phyloP scores from a whole-genome alignment of 1,140 invertebrate species.

The Drosophila kanapiae region DNA sequence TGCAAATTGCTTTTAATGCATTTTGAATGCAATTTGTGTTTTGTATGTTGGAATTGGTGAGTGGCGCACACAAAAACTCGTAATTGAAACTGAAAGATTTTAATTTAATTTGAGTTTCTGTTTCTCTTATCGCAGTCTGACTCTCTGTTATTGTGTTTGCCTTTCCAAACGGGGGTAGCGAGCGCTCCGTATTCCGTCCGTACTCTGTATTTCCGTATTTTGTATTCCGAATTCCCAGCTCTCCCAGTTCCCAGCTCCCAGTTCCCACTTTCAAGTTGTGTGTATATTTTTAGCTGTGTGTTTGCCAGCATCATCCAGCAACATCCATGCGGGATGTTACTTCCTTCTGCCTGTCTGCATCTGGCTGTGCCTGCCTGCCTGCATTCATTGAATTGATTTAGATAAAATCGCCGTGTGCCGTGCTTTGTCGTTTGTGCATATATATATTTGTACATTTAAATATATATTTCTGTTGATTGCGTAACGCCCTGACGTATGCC shows the following conservation, averaged over 20 bases:
- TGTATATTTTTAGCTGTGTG: conserved; percentile 58
- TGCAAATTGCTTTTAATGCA: conserved; percentile 84
- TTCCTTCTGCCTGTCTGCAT: conserved; percentile 27
- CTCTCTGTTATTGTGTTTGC: conserved; percentile 55
- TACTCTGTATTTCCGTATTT: conserved; percentile 13
- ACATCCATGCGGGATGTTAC: conserved; percentile 49
- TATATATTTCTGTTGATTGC: conserved; percentile 72
- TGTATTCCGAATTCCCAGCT: conserved; percentile 15
- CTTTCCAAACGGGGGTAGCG: conserved; percentile 4
- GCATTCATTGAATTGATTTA: conserved; percentile 79
- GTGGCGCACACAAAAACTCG: conserved; percentile 79
- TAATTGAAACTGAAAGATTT: conserved; percentile 84
- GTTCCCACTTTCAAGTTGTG: conserved; percentile 17
- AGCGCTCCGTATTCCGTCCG: not conserved
- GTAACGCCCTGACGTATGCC: conserved; percentile 46
- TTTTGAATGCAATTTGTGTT: conserved; percentile 84
- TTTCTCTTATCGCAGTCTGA: conserved; percentile 73
- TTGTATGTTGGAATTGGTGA: conserved; percentile 82
- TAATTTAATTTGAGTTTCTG: conserved; percentile 84
- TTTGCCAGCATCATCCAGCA: conserved; percentile 31
- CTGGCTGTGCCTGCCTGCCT: conserved; percentile 43
- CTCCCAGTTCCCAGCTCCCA: conserved; percentile 9
- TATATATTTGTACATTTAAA: not conserved
- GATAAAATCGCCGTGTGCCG: conserved; percentile 62
- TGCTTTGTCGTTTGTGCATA: conserved; percentile 17